A percentile compares a stretch with the other conserved stretches of the same genome.
Conservation (phyloP, 2,797 vertebrate genomes). For the Chiroxiphia lanceolata region DNA sequence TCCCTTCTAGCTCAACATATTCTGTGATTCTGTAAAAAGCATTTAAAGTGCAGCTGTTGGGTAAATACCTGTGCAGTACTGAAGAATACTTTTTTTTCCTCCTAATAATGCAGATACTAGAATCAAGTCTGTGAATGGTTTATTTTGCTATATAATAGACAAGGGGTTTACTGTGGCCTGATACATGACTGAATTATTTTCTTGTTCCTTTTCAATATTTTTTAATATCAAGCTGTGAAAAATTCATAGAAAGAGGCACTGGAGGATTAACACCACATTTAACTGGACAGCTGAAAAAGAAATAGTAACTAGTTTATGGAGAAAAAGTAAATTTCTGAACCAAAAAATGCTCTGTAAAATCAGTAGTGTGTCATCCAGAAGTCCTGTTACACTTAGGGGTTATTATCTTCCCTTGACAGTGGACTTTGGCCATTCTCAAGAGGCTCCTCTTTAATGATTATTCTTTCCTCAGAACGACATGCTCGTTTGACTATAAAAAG, state of each 20-base stretch:
- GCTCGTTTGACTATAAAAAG: slow-evolving; percentile 18
- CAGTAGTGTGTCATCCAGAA: background rate
- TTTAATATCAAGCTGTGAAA: background rate
- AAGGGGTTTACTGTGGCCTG: background rate
- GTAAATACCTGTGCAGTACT: background rate
- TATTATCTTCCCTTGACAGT: background rate
- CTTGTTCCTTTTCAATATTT: background rate
- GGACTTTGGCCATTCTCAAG: slow-evolving; percentile 46
- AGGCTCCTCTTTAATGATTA: slow-evolving; percentile 64
- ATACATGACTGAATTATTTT: background rate
- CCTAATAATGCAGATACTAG: background rate
- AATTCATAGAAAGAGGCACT: background rate
- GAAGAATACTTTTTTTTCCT: background rate
- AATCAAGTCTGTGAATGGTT: background rate
- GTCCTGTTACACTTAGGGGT: background rate
- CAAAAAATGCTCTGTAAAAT: background rate
- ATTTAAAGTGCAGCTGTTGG: background rate
- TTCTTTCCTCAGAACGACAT: background rate
- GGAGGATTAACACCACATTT: background rate
- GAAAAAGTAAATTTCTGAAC: background rate
- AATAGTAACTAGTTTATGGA: background rate
- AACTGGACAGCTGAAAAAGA: background rate
- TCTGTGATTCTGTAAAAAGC: background rate
- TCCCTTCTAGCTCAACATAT: background rate
- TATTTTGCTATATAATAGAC: background rate